Base-by-base conservation (phyloP, 2,888 invertebrate genomes). In the Leucozona laternaria region DNA sequence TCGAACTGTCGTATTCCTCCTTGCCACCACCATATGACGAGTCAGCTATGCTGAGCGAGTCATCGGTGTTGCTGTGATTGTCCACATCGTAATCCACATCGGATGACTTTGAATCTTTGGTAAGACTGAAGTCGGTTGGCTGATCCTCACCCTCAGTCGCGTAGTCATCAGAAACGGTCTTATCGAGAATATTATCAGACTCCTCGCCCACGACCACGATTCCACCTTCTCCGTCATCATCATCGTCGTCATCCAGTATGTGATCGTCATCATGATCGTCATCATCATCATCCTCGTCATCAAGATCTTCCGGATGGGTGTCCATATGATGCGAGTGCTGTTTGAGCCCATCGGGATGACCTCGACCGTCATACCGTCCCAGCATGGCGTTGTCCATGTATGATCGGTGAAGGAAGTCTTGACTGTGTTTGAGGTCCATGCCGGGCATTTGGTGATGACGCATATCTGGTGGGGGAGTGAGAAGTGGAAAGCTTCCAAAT, bases 171-270 rank as follows among this genome's bases (percentile, higher is more conserved):
- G 91, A 91, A 53, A 90, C 88, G 88, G 92, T 89, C 93, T 94
- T 76, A 93, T 91, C 91, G 15, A 91, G 89, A 62, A 90, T 90
- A 85, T 91, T 96, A 88, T 96, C 96, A 71, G 96, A 95, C 88
- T 96, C 96, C 48, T 96, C 96, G 60, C 95, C 95, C 15, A 96
- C 97, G 1, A 96, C 96, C 0, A 96, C 96, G 77, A 96, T 96
- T 10, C 96, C 96, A 89, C 95, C 96, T 79, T 90, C 90, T 66
- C 90, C 93, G 34, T 89, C 90, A 82, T 90, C 91, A 45, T 90
- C 91, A n/a, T 91, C 91, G 92, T 89, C 92, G 79, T 91, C 92
- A 66, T 90, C 91, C 76, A 91, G 89, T 60, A 90, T 90, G 79
- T 90, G 89, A 68, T 91, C 92, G 85, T 93, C 91, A 80, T 93